A percentile compares a stretch with the other conserved stretches of the same genome.
Conservation (phyloP, 1,140 invertebrate genomes). For the Drosophila repletoides region DNA sequence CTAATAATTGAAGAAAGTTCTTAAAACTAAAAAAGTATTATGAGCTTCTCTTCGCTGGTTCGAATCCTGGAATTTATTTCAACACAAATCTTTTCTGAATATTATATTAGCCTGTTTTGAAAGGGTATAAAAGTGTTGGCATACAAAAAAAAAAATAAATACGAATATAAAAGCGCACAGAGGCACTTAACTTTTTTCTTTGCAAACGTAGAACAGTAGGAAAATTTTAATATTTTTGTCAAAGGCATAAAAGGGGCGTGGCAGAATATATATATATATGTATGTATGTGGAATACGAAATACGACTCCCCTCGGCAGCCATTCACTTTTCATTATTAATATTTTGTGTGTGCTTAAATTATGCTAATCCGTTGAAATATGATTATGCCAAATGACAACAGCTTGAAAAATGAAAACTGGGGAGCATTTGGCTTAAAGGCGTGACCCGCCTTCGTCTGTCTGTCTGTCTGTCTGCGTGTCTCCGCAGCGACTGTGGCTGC, state of each 20-base stretch:
- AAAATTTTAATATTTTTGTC: conserved; percentile 69
- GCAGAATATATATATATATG: not conserved
- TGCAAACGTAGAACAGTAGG: conserved; percentile 50
- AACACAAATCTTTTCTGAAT: no score
- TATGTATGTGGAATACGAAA: conserved; percentile 29
- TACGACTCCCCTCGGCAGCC: conserved; percentile 51
- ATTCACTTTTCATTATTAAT: conserved; percentile 81
- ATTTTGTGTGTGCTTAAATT: conserved; percentile 70
- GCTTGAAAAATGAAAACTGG: conserved; percentile 58
- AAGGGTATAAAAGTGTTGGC: conserved; percentile 1
- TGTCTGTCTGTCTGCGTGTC: not conserved
- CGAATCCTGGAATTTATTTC: no score
- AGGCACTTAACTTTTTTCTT: conserved; percentile 21
- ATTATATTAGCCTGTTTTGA: no score
- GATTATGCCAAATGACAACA: conserved; percentile 79
- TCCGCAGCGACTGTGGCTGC: conserved; percentile 6
- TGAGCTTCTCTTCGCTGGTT: no score
- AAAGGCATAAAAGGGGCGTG: conserved; percentile 11
- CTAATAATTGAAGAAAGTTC: no score
- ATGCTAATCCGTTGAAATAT: conserved; percentile 81
- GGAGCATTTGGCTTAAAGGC: conserved; percentile 18
- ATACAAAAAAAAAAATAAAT: not conserved
- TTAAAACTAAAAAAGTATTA: no score
- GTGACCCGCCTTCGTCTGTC: not conserved
- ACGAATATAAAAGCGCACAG: conserved; percentile 39